Percentiles rank a stretch among this genome's conserved stretches.
Conservation (phyloP, 2,797 vertebrate species). For the Sebastes minor region DNA sequence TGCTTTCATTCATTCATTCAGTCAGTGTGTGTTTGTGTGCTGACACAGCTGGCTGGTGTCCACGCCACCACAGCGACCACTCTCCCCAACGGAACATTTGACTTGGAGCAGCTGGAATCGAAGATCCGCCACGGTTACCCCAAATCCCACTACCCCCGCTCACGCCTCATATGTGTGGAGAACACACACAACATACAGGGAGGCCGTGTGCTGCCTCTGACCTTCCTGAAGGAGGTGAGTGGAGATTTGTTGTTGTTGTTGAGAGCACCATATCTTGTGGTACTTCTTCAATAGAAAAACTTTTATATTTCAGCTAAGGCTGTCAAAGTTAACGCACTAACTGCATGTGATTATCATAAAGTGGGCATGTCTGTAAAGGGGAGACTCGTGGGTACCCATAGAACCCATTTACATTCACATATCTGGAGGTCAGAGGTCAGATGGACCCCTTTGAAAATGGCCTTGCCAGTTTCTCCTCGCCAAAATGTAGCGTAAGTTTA, state of each 20-base stretch:
- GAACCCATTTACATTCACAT: too few relatives aligned
- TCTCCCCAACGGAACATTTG: slow-evolving; percentile 80
- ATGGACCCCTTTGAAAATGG: too few relatives aligned
- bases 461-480: too few relatives aligned
- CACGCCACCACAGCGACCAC: slow-evolving; percentile 81
- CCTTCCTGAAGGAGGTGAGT: slow-evolving; percentile 85
- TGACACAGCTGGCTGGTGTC: slow-evolving; percentile 83
- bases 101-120: slow-evolving; percentile 82
- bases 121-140: slow-evolving; percentile 79
- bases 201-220: slow-evolving; percentile 82
- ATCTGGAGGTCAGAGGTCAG: too few relatives aligned
- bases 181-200: slow-evolving; percentile 88
- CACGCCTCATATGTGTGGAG: slow-evolving; percentile 88
- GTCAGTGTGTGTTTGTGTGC: slow-evolving; percentile 22
- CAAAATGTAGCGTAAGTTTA: too few relatives aligned
- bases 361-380: too few relatives aligned
- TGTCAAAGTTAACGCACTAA: too few relatives aligned
- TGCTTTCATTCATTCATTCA: not conserved
- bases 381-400: too few relatives aligned
- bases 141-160: slow-evolving; percentile 80
- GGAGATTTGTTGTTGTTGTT: not conserved
- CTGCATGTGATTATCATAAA: too few relatives aligned
- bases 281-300: not conserved
- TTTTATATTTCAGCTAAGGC: too few relatives aligned
- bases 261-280: not conserved